phyloP scores from a whole-genome alignment of 2,888 invertebrate species.

The Teleiodes luculella region DNA sequence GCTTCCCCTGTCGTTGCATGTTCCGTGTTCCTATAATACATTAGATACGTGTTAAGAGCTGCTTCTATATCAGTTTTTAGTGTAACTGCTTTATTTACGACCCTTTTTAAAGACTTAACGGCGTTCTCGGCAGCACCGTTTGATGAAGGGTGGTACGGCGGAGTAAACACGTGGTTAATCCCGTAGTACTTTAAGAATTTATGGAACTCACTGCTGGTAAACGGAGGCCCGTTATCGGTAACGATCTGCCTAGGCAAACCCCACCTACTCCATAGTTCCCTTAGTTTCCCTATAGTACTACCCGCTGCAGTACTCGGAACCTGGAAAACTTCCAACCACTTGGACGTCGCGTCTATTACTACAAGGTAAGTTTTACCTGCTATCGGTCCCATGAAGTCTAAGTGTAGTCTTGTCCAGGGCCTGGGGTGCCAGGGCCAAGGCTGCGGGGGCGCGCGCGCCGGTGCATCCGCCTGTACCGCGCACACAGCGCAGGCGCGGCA shows the following conservation, averaged over 20 bases:
- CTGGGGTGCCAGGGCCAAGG: constrained; percentile 11
- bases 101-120: constrained; percentile 19
- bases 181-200: constrained; percentile 21
- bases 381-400: constrained; percentile 15
- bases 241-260: constrained; percentile 25
- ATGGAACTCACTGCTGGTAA: constrained; percentile 20
- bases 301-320: constrained; percentile 3
- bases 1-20: too few species aligned
- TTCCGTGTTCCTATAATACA: too few species aligned
- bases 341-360: constrained; percentile 13
- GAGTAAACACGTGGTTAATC: constrained; percentile 23
- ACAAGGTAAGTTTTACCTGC: constrained; percentile 12
- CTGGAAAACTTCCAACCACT: constrained; percentile 13
- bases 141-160: constrained; percentile 25
- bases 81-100: constrained; percentile 21
- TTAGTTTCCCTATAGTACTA: neutral
- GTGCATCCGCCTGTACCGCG: constrained; percentile 17
- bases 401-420: constrained; percentile 12
- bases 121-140: constrained; percentile 27
- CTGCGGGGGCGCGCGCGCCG: constrained; percentile 13
- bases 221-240: constrained; percentile 25
- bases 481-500: constrained; percentile 14
- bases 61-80: constrained; percentile 12
- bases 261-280: constrained; percentile 12
- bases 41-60: too few species aligned